Evolutionary conservation across 2,888 invertebrate genomes (phyloP), one percentile per base, ranked within the genome.

Genomic region (Ectemnius continuus): DNA sequence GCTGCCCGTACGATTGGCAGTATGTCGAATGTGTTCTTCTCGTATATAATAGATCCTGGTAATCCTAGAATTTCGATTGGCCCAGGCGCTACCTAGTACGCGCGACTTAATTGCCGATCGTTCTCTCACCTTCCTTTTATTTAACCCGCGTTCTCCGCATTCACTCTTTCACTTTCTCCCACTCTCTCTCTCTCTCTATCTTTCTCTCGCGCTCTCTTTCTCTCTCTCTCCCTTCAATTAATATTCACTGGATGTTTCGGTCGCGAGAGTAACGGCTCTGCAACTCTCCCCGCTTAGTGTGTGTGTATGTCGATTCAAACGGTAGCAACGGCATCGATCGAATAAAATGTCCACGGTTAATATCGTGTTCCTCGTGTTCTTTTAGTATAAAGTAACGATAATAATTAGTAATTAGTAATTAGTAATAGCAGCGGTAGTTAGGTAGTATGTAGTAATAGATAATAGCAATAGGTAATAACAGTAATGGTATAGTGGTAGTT

Each of bases 1-100:
- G 86, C 82, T 83, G 83, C 75, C 76, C 82, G 79, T 84, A 86
- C 84, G 84, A 88, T 87, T 89, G 89, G 90, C 89, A 90, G 90
- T 90, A 90, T 89, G 82, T 88, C 85, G 88, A 82, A 85, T 64
- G 82, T 83, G 62, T 84, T 66, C 61, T 69, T 67, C 46, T 36
- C 60, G 28, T 48, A 23, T 67, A n/a, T 48, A 8, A 52, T 26
- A 60, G 58, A 57, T 58, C 14, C 52, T 20, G 45, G 48, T 70
- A 61, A 71, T 70, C 61, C 65, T 47, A 61, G 63, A 64, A 73
- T 23, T 58, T 60, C 62, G 23, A 16, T 67, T 60, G 59, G 59
- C 36, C 52, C 36, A 36, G 36, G 36, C 36, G 36, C 36, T 36
- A 36, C 36, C 36, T 36, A 36, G 36, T 36, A 36, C 36, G 36